Evolutionary conservation across 2,797 vertebrate species (phyloP).

Genomic region (Phoebastria nigripes): DNA sequence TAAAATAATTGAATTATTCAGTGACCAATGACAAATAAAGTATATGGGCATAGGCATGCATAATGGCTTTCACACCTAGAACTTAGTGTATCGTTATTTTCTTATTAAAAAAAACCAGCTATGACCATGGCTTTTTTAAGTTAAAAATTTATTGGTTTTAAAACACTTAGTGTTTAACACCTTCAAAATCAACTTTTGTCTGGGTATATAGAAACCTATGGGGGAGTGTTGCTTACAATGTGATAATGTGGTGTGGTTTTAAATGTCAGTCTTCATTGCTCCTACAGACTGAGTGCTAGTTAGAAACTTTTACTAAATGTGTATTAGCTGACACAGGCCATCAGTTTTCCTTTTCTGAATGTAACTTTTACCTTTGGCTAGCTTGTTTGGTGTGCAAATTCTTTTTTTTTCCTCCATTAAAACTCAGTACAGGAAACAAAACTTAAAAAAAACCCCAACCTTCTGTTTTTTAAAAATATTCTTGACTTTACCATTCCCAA

Average conservation of each 20-base stretch:
- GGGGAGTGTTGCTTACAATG: background rate
- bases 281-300: background rate
- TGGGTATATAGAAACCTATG: background rate
- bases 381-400: background rate
- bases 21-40: background rate
- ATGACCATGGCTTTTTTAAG: background rate
- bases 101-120: background rate
- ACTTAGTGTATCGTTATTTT: background rate
- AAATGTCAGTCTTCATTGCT: background rate
- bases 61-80: background rate
- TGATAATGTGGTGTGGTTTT: background rate
- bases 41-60: fast-evolving
- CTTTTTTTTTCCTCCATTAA: background rate
- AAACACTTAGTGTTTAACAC: background rate
- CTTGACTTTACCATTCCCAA: background rate
- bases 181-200: background rate
- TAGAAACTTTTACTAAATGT: background rate
- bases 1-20: background rate
- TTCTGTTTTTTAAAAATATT: background rate
- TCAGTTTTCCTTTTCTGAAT: background rate
- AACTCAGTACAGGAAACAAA: background rate
- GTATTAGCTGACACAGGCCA: background rate
- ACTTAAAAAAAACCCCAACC: background rate
- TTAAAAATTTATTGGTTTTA: background rate
- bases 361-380: background rate